These are phyloP conservation scores for Brachyptera risi DNA, from an alignment of 2,888 invertebrate genomes.

Conservation along the genomic window DNA sequence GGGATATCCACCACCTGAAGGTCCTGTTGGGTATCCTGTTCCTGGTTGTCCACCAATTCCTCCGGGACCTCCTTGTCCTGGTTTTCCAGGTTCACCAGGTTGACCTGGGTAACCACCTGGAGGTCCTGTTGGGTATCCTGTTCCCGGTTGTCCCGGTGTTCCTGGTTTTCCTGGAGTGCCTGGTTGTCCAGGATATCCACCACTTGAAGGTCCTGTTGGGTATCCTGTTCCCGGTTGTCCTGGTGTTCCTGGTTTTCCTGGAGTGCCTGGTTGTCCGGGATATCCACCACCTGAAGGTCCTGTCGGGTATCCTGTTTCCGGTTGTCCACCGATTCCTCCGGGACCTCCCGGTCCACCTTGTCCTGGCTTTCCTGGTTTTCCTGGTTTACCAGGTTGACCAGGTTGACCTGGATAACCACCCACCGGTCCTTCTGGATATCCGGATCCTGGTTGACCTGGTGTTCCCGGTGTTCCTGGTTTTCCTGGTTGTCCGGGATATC, in stretches of 20 bases:
- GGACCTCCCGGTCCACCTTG: conserved; percentile 39
- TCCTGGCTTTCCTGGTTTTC: conserved; percentile 25
- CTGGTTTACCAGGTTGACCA: conserved; percentile 27
- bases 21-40: conserved; percentile 39
- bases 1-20: conserved; percentile 38
- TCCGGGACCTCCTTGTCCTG: conserved; percentile 29
- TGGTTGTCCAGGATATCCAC: conserved; percentile 43
- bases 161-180: conserved; percentile 39
- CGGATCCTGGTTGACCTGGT: conserved; percentile 39
- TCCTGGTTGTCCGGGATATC: conserved; percentile 42
- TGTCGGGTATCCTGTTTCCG: conserved; percentile 36
- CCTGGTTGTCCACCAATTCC: conserved; percentile 37
- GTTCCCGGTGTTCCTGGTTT: conserved; percentile 30
- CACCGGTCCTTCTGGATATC: conserved; percentile 36
- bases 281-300: conserved; percentile 3
- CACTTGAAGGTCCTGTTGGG: conserved; percentile 23
- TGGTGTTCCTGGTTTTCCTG: conserved; percentile 37
- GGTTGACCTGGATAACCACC: conserved; percentile 40
- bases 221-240: conserved; percentile 24
- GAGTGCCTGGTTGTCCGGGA: conserved; percentile 37
- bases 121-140: conserved; percentile 26
- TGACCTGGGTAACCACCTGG: background rate
- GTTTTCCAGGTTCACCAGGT: conserved; percentile 40
- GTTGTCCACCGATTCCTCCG: conserved; percentile 30
- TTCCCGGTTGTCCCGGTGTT: conserved; percentile 40